phyloP scores from a whole-genome alignment of 2,888 invertebrate species.

The Melanostoma mellinum region DNA sequence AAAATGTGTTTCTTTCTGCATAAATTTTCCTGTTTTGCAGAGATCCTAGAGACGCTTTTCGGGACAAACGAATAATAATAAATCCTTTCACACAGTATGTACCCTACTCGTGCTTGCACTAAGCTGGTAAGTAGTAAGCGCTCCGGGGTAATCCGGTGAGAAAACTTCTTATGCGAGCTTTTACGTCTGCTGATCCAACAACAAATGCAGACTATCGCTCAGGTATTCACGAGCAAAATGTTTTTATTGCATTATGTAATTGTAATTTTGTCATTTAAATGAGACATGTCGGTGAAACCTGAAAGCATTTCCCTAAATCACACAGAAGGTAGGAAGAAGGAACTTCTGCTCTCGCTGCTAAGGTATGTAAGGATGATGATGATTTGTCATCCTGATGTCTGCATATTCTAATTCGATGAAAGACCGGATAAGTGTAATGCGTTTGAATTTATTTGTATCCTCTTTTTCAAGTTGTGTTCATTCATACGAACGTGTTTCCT shows the following conservation, averaged over 20 bases:
- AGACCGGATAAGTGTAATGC: constrained; percentile 65
- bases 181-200: constrained; percentile 23
- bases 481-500: background rate
- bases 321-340: background rate
- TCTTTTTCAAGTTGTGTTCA: constrained; percentile 1
- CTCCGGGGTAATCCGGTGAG: constrained; percentile 19
- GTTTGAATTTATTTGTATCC: constrained; percentile 56
- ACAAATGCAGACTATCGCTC: constrained; percentile 35
- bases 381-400: constrained; percentile 63
- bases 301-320: constrained; percentile 17
- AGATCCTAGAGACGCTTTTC: constrained; percentile 23
- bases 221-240: constrained; percentile 66
- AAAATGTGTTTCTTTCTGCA: constrained; percentile 16
- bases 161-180: constrained; percentile 14
- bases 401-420: constrained; percentile 66
- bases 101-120: constrained; percentile 16
- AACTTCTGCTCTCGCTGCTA: constrained; percentile 3
- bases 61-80: constrained; percentile 60
- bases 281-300: constrained; percentile 57
- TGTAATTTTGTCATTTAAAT: constrained; percentile 72
- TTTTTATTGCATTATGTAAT: constrained; percentile 68
- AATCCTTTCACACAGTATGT: constrained; percentile 29
- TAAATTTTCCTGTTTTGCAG: constrained; percentile 22
- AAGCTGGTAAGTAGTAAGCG: constrained; percentile 26
- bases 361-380: constrained; percentile 22